Evolutionary conservation across 2,888 invertebrate genomes (phyloP), one percentile per base, ranked within the genome.

Genomic region (Pelosia muscerda): DNA sequence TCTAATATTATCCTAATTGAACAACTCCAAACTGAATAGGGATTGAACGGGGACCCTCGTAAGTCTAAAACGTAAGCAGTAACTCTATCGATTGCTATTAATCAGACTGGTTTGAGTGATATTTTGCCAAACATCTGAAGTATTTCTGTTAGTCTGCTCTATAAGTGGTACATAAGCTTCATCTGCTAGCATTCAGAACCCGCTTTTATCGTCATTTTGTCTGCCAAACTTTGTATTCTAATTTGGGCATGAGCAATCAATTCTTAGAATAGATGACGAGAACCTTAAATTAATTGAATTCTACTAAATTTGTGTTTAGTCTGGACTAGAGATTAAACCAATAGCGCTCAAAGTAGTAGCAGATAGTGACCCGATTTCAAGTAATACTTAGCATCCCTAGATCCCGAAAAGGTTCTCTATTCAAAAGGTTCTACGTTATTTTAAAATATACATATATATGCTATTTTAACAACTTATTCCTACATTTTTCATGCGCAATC

Each of bases 181-280:
- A 34, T 67, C 57, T 15, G 25, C n/a, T 28, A n/a, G 31, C 57
- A 34, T 23, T 58, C 63, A 55, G 22, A 53, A 63, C 28, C 28
- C 57, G 66, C 31, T 13, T 66, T 66, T 25, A 62, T 66, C 62
- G 49, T 62, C 66, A 58, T 34, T 66, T 62, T 49, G 31, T 62
- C 53, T 58, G 62, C 62, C 62, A 62, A 66, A 22, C 56, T 42
- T 49, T 13, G 31, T 63, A 62, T 63, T 66, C 61, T 62, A 57
- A 53, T 63, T 66, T 63, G 66, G 62, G 62, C 57, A 62, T 62
- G 58, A 58, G 53, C 57, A 57, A 67, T 57, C 26, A 23, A 49
- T 58, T 58, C 42, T 49, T 34, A 67, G 56, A 63, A 57, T 31
- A 63, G 53, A 53, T 56, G 57, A 57, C 49, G 56, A 57, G 56